phyloP scores from a whole-genome alignment of 1,140 invertebrate species.

The Musca domestica region DNA sequence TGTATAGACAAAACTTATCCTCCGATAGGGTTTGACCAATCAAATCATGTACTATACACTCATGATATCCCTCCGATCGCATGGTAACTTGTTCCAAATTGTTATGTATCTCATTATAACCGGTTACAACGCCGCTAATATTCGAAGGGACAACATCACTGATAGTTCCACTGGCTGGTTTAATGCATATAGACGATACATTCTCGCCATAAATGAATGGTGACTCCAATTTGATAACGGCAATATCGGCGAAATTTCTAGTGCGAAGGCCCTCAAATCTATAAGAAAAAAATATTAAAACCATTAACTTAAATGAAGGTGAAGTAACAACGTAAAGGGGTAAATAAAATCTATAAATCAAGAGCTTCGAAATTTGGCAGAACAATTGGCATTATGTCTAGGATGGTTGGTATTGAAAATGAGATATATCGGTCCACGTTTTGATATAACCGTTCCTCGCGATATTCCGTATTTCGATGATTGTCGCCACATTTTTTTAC shows the following conservation, averaged over 20 bases:
- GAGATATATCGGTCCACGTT: too few relatives aligned
- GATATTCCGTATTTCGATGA: too few relatives aligned
- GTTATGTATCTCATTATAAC: slow-evolving; percentile 46
- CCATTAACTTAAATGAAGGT: too few relatives aligned
- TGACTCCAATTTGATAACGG: slow-evolving; percentile 11
- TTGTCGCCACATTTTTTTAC: too few relatives aligned
- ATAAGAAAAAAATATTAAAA: too few relatives aligned
- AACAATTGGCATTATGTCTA: too few relatives aligned
- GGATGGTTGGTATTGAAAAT: too few relatives aligned
- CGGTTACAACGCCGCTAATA: slow-evolving; percentile 39
- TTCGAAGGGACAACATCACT: neutral
- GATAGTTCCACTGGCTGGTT: neutral
- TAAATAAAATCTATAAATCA: too few relatives aligned
- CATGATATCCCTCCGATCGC: slow-evolving; percentile 9
- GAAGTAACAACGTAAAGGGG: too few relatives aligned
- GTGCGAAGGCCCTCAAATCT: too few relatives aligned
- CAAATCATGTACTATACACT: neutral
- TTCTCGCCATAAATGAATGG: slow-evolving; percentile 1
- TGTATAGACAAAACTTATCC: slow-evolving; percentile 36
- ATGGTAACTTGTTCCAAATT: slow-evolving; percentile 28
- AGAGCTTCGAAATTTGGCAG: too few relatives aligned
- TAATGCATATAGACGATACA: slow-evolving; percentile 18
- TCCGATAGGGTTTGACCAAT: neutral
- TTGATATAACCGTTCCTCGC: too few relatives aligned
- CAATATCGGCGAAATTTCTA: slow-evolving; percentile 15